Percentiles rank a stretch among this genome's conserved stretches.
Evolutionary conservation across 1,140 invertebrate species (phyloP).

Genomic region (Papilio xuthus): DNA sequence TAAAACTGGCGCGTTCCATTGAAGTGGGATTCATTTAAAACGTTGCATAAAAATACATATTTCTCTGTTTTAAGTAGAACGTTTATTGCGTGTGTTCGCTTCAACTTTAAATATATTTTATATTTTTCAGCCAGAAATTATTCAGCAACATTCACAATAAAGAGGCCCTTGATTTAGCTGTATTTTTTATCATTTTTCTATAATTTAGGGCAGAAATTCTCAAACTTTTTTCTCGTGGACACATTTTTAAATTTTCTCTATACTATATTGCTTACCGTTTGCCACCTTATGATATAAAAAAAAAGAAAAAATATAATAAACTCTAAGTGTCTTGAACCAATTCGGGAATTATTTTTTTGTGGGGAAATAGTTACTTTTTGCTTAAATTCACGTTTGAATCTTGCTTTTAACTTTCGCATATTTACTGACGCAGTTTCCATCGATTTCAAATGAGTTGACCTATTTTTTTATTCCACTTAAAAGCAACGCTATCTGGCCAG

Average conservation of each 20-base stretch:
- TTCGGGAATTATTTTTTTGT: no score
- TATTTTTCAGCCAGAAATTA: neutral
- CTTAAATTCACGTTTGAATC: neutral
- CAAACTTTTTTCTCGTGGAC: no score
- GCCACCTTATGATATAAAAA: no score
- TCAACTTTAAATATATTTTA: constrained; percentile 2
- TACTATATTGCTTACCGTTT: no score
- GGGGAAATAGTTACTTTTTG: no score
- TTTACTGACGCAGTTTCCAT: neutral
- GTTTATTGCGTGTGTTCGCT: neutral
- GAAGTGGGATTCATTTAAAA: constrained; percentile 24
- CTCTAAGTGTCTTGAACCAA: no score
- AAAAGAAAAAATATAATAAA: no score
- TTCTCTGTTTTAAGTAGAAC: constrained; percentile 3
- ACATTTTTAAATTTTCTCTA: no score
- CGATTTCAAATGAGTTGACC: neutral
- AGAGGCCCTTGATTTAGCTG: neutral
- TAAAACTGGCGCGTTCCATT: constrained; percentile 12
- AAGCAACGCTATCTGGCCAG: constrained; percentile 1
- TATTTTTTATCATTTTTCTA: no score
- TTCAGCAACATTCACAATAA: neutral
- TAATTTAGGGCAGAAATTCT: no score
- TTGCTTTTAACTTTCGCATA: neutral
- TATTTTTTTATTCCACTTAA: neutral
- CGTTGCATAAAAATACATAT: constrained; percentile 5